A percentile compares a stretch with the other conserved stretches of the same genome.
Evolutionary conservation across 2,113 vertebrate species (phyloP).

Genomic region (Cinclus mexicanus): DNA sequence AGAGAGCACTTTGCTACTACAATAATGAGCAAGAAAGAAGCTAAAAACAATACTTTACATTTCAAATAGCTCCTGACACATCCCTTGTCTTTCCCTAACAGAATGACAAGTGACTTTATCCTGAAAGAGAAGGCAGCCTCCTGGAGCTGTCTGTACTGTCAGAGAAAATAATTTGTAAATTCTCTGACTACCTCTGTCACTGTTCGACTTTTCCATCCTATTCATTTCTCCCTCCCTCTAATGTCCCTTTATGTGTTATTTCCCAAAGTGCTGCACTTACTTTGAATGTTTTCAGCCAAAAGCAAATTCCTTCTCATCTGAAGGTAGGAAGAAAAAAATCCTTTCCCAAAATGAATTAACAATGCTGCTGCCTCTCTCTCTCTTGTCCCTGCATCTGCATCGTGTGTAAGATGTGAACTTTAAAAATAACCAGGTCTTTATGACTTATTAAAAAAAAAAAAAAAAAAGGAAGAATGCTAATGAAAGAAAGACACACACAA

Average conservation of each 20-base stretch:
- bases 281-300: conserved; percentile 35
- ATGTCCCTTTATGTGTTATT: conserved; percentile 45
- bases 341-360: conserved; percentile 7
- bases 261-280: conserved; percentile 21
- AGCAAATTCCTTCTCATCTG: conserved; percentile 21
- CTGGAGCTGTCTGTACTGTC: conserved; percentile 40
- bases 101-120: conserved; percentile 62
- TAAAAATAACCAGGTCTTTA: conserved; percentile 9
- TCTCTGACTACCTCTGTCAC: conserved; percentile 60
- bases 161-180: conserved; percentile 67
- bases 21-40: conserved; percentile 45
- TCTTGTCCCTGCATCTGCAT: neutral
- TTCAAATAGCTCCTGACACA: conserved; percentile 62
- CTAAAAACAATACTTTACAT: conserved; percentile 67
- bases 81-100: conserved; percentile 31
- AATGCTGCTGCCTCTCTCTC: neutral
- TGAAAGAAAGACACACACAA: conserved; percentile 32
- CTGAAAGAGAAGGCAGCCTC: conserved; percentile 54
- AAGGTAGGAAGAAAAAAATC: neutral
- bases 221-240: conserved; percentile 7
- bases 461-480: conserved; percentile 25
- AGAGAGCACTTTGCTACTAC: conserved; percentile 29
- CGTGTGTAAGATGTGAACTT: neutral
- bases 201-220: conserved; percentile 17
- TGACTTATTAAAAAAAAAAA: conserved; percentile 19